Conservation (phyloP, 1,140 invertebrate species). For the Zaprionus vittiger region DNA sequence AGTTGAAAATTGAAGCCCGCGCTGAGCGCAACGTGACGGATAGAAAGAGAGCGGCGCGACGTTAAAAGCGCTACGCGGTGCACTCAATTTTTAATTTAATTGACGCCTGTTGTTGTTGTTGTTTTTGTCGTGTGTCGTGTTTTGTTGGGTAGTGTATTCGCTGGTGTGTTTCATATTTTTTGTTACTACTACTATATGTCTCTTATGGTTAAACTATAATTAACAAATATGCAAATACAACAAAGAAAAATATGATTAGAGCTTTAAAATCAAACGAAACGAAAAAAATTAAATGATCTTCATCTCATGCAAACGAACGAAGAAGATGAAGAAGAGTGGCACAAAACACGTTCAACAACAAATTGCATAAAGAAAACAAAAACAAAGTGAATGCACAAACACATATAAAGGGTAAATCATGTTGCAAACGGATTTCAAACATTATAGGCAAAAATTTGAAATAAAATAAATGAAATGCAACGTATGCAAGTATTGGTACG, state of each 20-base stretch:
- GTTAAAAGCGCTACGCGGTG: constrained; percentile 42
- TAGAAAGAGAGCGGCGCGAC: constrained; percentile 14
- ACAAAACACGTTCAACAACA: constrained; percentile 66
- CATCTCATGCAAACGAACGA: not conserved
- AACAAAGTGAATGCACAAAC: constrained; percentile 8
- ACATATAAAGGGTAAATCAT: constrained; percentile 14
- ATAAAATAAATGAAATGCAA: constrained; percentile 9
- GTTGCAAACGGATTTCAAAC: constrained; percentile 29
- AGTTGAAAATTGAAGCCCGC: constrained; percentile 53
- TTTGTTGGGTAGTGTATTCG: constrained; percentile 9
- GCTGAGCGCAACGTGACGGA: constrained; percentile 22
- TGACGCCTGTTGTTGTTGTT: constrained; percentile 54
- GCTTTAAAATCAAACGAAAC: constrained; percentile 22
- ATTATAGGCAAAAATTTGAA: constrained; percentile 15
- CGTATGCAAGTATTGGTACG: constrained; percentile 29
- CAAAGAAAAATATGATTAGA: constrained; percentile 48
- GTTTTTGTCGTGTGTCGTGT: constrained; percentile 23
- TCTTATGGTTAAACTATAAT: constrained; percentile 60
- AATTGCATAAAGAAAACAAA: constrained; percentile 42
- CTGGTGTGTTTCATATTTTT: constrained; percentile 44
- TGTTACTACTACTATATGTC: constrained; percentile 4
- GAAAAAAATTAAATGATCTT: constrained; percentile 18
- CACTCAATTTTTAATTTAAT: constrained; percentile 66
- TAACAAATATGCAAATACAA: constrained; percentile 38
- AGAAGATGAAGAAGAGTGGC: constrained; percentile 8